Evolutionary conservation across 2,113 vertebrate genomes (phyloP).

Genomic region (Trogon surrucura): DNA sequence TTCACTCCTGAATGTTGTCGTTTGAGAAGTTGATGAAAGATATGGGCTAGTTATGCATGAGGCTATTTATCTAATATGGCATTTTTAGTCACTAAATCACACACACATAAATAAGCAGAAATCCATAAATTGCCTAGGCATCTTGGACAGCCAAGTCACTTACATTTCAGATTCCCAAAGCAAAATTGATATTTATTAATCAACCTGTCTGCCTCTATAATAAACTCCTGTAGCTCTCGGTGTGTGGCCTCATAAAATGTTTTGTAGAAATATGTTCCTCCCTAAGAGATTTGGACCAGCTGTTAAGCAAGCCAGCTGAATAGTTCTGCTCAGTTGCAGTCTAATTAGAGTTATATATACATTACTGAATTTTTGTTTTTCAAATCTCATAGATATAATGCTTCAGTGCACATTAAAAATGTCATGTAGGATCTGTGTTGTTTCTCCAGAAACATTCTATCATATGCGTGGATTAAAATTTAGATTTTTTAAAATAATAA

Average conservation of each 20-base stretch:
- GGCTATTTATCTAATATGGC: neutral
- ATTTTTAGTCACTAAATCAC: neutral
- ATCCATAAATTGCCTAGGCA: neutral
- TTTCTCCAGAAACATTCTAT: neutral
- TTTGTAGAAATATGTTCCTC: constrained; percentile 41
- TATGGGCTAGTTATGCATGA: neutral
- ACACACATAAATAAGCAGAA: neutral
- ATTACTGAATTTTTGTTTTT: constrained; percentile 50
- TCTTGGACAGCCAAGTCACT: neutral
- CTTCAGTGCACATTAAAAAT: neutral
- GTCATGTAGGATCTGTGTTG: neutral
- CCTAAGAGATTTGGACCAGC: constrained; percentile 34
- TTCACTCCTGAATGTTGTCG: neutral
- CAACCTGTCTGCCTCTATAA: constrained; percentile 26
- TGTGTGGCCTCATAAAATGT: constrained; percentile 35
- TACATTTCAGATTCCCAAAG: constrained; percentile 15
- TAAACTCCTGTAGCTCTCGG: constrained; percentile 32
- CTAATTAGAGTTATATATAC: constrained; percentile 37
- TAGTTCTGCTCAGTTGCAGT: constrained; percentile 39
- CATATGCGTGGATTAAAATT: neutral
- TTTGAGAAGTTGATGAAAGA: neutral
- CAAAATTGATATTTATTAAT: constrained; percentile 57
- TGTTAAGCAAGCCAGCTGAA: constrained; percentile 44
- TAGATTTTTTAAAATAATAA: neutral
- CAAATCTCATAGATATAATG: neutral